These are phyloP conservation scores for Chalcis sispes DNA, from an alignment of 2,888 invertebrate species.

Conservation along the genomic window DNA sequence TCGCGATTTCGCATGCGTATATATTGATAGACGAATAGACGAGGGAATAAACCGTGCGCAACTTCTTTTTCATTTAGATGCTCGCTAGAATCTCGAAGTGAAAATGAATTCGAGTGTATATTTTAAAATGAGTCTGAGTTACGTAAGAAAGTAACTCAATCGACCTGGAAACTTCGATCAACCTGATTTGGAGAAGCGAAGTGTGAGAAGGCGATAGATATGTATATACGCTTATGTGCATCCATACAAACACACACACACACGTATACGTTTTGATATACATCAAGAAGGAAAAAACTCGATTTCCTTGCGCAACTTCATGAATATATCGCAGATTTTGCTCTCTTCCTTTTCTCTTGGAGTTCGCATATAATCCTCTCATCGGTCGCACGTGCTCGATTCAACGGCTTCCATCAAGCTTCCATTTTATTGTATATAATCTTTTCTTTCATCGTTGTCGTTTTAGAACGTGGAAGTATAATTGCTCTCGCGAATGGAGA, in stretches of 20 bases:
- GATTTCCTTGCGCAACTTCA: constrained; percentile 41
- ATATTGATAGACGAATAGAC: too few relatives aligned
- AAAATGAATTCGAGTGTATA: constrained; percentile 33
- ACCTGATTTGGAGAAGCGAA: constrained; percentile 17
- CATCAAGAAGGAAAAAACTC: constrained; percentile 18
- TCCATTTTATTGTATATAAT: constrained; percentile 31
- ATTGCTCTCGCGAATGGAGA: constrained; percentile 5
- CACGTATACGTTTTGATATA: background rate
- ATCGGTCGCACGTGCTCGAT: constrained; percentile 23
- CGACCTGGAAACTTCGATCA: constrained; percentile 48
- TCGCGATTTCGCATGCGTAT: background rate
- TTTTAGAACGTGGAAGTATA: background rate
- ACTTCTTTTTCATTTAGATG: constrained; percentile 43
- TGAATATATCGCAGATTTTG: constrained; percentile 49
- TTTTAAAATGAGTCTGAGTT: constrained; percentile 33
- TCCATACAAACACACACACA: background rate
- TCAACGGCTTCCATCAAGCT: background rate
- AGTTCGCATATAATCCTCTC: constrained; percentile 29
- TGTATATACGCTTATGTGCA: background rate
- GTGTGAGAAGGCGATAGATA: background rate
- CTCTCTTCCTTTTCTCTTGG: constrained; percentile 11
- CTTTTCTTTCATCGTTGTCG: constrained; percentile 20
- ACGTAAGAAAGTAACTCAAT: constrained; percentile 35
- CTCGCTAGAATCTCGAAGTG: constrained; percentile 3
- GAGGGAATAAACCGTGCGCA: too few relatives aligned